Base-by-base conservation (phyloP, 2,113 vertebrate genomes). In the Miniopterus natalensis region DNA sequence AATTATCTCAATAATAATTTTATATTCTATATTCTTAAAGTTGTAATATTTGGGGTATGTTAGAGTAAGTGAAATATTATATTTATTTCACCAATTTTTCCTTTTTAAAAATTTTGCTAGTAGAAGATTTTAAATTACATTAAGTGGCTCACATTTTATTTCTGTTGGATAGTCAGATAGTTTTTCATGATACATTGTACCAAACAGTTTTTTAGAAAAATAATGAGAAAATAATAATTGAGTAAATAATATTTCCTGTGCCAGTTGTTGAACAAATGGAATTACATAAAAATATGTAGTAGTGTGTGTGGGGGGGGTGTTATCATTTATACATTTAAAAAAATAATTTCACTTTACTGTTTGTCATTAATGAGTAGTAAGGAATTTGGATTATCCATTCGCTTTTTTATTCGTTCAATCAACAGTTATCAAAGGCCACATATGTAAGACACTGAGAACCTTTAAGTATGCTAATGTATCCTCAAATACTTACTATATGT, bases 41-140 rank as follows among this genome's bases (percentile, higher is more conserved):
- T 73, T 59, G 42, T 68, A 79, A 45, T 42, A 42, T 84, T 59
- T 75, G 40, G 47, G 11, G 3, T 84, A 29, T 92, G 5, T 65
- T 75, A 36, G 10, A 53, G 73, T 92, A 84, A 91, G 53, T 94
- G 53, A 86, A 68, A 94, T 73, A 81, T 61, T 74, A 61, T 45
- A 85, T 70, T 88, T 92, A 92, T 88, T 73, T 90, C 3, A 59
- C 23, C 12, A 66, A 5, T 81, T 78, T 77, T 73, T 47, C 40
- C 42, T 77, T 66, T 49, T 80, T 20, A 3, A 65, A 68, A 68
- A 65, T 75, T 74, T 81, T 51, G 20, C 66, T 92, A 45, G 17
- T 83, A 66, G 47, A 59, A 63, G 40, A 84, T 47, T 84, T 89
- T 65, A 90, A 78, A 84, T 59, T 94, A 66, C 3, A 9, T 63